These are phyloP conservation scores for Cheilosia vulpina DNA, from an alignment of 2,888 invertebrate species.

Conservation along the genomic window DNA sequence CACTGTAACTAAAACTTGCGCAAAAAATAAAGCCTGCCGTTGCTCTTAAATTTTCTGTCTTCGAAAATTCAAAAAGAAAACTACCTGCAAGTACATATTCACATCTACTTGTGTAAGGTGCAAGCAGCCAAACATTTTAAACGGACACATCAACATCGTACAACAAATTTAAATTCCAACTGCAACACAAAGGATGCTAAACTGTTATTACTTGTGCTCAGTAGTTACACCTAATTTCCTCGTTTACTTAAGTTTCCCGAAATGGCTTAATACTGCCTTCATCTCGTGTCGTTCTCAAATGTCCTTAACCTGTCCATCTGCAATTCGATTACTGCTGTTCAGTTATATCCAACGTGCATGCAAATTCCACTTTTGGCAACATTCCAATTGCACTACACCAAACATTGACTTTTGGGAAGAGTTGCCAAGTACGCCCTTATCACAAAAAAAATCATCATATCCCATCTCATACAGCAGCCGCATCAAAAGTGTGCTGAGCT, in stretches of 20 bases:
- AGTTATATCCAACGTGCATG: constrained; percentile 4
- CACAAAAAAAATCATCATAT: constrained; percentile 1
- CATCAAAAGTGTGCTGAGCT: not conserved
- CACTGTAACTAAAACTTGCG: too few relatives aligned
- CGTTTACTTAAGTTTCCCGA: constrained; percentile 7
- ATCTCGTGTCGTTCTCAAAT: constrained; percentile 2
- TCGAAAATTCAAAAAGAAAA: too few relatives aligned
- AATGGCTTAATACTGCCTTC: not conserved
- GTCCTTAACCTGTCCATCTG: constrained; percentile 20
- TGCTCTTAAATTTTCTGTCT: too few relatives aligned
- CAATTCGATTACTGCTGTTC: constrained; percentile 45
- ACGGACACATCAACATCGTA: too few relatives aligned
- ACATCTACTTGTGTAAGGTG: too few relatives aligned
- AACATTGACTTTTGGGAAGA: constrained; percentile 38
- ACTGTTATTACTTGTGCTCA: not conserved
- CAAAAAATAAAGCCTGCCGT: too few relatives aligned
- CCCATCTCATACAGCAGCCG: not conserved
- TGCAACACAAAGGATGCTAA: not conserved
- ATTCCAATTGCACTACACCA: constrained; percentile 43
- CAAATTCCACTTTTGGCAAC: constrained; percentile 41
- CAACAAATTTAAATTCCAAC: too few relatives aligned
- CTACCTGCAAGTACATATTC: too few relatives aligned
- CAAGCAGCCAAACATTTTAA: too few relatives aligned
- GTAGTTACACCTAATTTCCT: not conserved
- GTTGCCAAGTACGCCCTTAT: constrained; percentile 26